Conservation (phyloP, 35 echinoderm and acorn worm species). For the Anneissia japonica region DNA sequence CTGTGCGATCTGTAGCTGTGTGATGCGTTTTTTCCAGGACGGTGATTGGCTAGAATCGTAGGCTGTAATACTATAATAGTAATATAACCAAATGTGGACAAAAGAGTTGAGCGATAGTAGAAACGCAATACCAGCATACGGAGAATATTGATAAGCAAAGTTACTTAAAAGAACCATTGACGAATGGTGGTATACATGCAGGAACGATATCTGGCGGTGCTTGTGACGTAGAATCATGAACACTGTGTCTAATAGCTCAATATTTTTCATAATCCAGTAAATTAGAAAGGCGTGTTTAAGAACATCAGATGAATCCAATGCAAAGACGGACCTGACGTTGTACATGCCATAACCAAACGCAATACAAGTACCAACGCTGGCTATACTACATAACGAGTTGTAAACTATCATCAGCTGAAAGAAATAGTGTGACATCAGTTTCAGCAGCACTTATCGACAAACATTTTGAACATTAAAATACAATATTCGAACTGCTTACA, state of each 20-base stretch:
- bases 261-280: constrained; percentile 71
- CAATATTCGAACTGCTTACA: no score
- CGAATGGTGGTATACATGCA: constrained; percentile 89
- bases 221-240: constrained; percentile 94
- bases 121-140: constrained; percentile 79
- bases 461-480: no score
- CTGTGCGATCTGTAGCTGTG: constrained; percentile 74
- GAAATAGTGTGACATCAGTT: no score
- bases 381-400: constrained; percentile 69
- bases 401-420: constrained; percentile 67
- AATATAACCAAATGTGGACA: constrained; percentile 87
- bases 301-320: constrained; percentile 24
- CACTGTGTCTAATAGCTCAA: constrained; percentile 81
- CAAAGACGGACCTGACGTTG: constrained; percentile 41
- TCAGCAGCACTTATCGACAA: no score
- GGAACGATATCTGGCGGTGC: constrained; percentile 84
- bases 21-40: constrained; percentile 76
- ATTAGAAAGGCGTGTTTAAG: constrained; percentile 61
- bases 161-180: constrained; percentile 87
- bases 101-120: constrained; percentile 69
- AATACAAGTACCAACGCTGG: constrained; percentile 53
- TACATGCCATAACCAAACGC: constrained; percentile 51
- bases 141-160: constrained; percentile 65
- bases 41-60: constrained; percentile 45
- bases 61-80: constrained; percentile 74